Evolutionary conservation across 2,113 vertebrate genomes (phyloP).

Genomic region (Irena cyanogastra): DNA sequence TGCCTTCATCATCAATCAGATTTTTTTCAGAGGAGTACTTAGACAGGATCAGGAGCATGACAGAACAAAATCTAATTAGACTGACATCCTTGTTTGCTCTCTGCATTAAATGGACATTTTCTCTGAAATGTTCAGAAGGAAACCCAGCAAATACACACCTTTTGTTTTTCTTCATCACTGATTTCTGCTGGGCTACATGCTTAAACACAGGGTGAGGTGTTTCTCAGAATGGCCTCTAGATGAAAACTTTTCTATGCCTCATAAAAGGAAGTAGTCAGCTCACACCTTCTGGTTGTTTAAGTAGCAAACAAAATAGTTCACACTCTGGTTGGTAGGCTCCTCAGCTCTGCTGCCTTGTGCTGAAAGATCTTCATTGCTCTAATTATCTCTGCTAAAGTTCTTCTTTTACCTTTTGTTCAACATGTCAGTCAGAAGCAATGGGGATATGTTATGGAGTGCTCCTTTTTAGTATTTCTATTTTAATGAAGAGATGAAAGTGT

Average conservation of each 20-base stretch:
- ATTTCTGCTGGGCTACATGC: conserved; percentile 1
- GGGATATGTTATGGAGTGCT: conserved; percentile 54
- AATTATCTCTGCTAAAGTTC: conserved; percentile 19
- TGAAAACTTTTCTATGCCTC: conserved; percentile 24
- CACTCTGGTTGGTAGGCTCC: conserved; percentile 7
- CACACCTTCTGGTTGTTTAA: conserved; percentile 4
- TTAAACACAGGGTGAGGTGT: neutral
- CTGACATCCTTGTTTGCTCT: conserved; percentile 67
- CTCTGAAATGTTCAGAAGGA: conserved; percentile 57
- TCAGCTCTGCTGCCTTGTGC: neutral
- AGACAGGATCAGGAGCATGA: conserved; percentile 61
- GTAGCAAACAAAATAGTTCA: conserved; percentile 36
- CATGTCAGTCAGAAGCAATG: conserved; percentile 46
- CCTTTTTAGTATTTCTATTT: conserved; percentile 33
- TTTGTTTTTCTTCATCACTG: neutral
- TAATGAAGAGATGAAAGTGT: conserved; percentile 34
- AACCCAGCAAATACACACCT: conserved; percentile 42
- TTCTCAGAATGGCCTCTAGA: neutral
- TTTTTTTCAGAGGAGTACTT: conserved; percentile 50
- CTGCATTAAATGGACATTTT: conserved; percentile 63
- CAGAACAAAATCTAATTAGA: conserved; percentile 52
- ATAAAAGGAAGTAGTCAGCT: conserved; percentile 16
- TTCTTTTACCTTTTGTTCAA: conserved; percentile 13
- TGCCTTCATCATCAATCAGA: conserved; percentile 69
- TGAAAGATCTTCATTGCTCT: neutral